These are phyloP conservation scores for Subanguina moxae DNA, from an alignment of 1,140 invertebrate species.

Conservation along the genomic window DNA sequence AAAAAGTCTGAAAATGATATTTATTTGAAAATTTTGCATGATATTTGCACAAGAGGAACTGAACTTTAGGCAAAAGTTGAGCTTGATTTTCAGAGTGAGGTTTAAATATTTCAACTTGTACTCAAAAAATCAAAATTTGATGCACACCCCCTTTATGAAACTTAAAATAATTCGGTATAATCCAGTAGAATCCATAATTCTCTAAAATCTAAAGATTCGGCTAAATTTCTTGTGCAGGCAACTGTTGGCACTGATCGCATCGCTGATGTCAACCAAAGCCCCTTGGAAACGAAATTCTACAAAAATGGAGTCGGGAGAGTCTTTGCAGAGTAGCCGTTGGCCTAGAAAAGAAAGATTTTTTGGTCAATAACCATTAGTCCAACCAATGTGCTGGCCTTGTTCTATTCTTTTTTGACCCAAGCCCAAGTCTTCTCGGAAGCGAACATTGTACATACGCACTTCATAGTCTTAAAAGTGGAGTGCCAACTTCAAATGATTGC, in stretches of 20 bases:
- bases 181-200: no score
- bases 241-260: conserved; percentile 45
- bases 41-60: no score
- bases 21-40: no score
- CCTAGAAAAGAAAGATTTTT: background rate
- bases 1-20: no score
- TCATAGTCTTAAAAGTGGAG: conserved; percentile 48
- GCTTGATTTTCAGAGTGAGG: no score
- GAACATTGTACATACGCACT: conserved; percentile 54
- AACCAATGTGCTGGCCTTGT: conserved; percentile 42
- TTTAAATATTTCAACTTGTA: no score
- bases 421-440: conserved; percentile 48
- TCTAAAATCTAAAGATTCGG: conserved; percentile 8
- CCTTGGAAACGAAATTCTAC: conserved; percentile 56
- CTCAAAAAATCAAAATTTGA: no score
- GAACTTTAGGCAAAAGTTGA: no score
- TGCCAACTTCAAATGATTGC: background rate
- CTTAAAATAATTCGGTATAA: no score
- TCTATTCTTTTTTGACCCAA: conserved; percentile 50
- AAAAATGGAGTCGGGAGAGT: conserved; percentile 51
- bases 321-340: conserved; percentile 10
- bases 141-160: no score
- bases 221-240: conserved; percentile 32
- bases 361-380: no score
- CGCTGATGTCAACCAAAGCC: conserved; percentile 49